Base-by-base conservation (phyloP, 2,113 vertebrate species). In the Myxocyprinus asiaticus region DNA sequence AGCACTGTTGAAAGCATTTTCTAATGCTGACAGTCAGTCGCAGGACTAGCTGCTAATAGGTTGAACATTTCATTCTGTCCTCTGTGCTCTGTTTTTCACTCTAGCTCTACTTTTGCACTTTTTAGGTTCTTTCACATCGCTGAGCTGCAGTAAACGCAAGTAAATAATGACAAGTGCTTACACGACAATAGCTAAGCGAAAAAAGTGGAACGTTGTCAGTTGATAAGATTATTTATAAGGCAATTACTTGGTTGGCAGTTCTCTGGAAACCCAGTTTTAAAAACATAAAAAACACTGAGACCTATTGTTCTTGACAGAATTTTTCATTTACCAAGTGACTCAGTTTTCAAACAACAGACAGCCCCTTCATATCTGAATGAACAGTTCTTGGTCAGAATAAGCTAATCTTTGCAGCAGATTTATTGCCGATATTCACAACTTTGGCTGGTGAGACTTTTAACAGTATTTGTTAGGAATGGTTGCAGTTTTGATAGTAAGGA, bases 1-100 rank as follows among this genome's bases (percentile, higher is more conserved):
- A 89, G 85, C 85, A n/a, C 82, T 88, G 89, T 88, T 92, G 81
- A 93, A 92, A 92, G 88, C 82, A 74, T 82, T 88, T 89, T 90
- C 83, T 89, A 1, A 33, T 33, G 22, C 22, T 87, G 85, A 89
- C 66, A 85, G 88, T 90, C 90, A 91, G 87, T 81, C 79, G 22
- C 22, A 33, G 22, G 22, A 91, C 87, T 88, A 74, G 80, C 87
- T 79, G 87, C 86, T 92, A 91, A 91, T 90, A 83, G 88, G 64
- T 86, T 88, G 84, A 79, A 85, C 45, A 70, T 69, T 86, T 83
- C 85, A 80, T 80, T 74, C 10, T 33, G 22, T 33, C 22, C 22
- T 33, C 22, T 33, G 22, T 33, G 22, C 22, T 33, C 22, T 33
- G 22, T 33, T 33, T 33, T 33, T 33, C 22, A 33, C 3, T 33